Conservation (phyloP, 2,113 vertebrate species). For the Chelonoidis abingdonii region DNA sequence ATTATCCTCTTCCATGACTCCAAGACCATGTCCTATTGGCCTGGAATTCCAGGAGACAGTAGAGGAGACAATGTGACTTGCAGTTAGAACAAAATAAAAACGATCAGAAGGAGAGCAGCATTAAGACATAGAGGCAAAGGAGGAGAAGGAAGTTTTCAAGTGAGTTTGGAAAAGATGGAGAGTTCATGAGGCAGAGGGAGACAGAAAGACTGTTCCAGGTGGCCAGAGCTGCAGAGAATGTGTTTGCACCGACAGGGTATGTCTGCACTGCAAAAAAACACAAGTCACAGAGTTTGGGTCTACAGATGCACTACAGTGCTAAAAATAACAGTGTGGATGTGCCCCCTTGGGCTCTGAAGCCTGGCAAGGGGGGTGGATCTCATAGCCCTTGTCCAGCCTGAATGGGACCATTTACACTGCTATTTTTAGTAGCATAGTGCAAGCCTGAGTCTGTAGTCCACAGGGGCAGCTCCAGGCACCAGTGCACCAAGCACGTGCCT, state of each 20-base stretch:
- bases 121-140: accelerated
- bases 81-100: neutral
- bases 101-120: neutral
- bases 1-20: neutral
- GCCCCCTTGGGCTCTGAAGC: neutral
- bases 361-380: too few relatives aligned
- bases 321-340: neutral
- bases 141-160: neutral
- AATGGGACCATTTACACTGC: too few relatives aligned
- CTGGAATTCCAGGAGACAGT: neutral
- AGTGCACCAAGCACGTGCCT: too few relatives aligned
- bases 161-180: neutral
- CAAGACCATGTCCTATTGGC: neutral
- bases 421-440: neutral
- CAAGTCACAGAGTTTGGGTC: neutral
- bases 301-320: neutral
- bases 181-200: neutral
- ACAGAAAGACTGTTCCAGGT: neutral
- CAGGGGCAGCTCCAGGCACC: too few relatives aligned
- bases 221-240: neutral
- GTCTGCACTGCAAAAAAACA: neutral
- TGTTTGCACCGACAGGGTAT: neutral
- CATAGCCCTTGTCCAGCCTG: too few relatives aligned
- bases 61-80: neutral
- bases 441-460: neutral